phyloP scores from a whole-genome alignment of 2,113 vertebrate genomes.

The Oophaga pumilio region DNA sequence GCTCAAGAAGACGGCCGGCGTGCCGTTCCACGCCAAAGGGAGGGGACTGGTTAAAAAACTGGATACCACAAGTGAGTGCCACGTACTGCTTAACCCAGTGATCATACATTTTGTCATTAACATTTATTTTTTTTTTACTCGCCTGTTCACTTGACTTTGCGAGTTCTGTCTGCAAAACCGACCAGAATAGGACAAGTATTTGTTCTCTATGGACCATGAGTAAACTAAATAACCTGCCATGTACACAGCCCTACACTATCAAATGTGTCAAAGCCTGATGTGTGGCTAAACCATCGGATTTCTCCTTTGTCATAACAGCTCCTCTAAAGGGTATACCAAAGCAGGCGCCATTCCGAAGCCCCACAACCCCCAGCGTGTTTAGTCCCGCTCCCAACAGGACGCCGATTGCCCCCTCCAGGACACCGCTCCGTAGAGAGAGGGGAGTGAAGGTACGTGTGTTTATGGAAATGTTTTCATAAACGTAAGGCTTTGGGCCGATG shows the following conservation, averaged over 20 bases:
- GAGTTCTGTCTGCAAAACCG: too few relatives aligned
- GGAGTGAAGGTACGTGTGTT: slow-evolving; percentile 86
- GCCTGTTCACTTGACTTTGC: too few relatives aligned
- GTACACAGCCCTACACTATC: too few relatives aligned
- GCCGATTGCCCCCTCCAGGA: slow-evolving; percentile 87
- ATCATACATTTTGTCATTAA: not conserved
- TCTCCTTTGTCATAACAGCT: slow-evolving; percentile 68
- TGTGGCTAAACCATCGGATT: not conserved
- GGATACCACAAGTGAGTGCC: slow-evolving; percentile 91
- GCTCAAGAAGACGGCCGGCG: slow-evolving; percentile 94
- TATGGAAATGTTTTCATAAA: too few relatives aligned
- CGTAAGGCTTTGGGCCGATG: not conserved
- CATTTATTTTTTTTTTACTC: too few relatives aligned
- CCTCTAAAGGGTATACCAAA: slow-evolving; percentile 97
- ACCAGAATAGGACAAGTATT: too few relatives aligned
- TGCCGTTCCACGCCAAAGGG: slow-evolving; percentile 97
- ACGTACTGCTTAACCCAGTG: not conserved
- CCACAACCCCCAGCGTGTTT: slow-evolving; percentile 91
- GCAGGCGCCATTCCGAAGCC: slow-evolving; percentile 90
- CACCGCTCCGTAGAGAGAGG: slow-evolving; percentile 90
- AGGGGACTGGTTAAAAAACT: slow-evolving; percentile 96
- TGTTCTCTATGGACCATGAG: too few relatives aligned
- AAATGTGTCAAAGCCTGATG: too few relatives aligned
- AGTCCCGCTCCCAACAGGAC: slow-evolving; percentile 91
- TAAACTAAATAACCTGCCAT: too few relatives aligned